Percentiles rank a stretch among this genome's conserved stretches.
These are phyloP conservation scores for Harmothoe impar DNA, from an alignment of 2,888 invertebrate genomes.

Conservation along the genomic window DNA sequence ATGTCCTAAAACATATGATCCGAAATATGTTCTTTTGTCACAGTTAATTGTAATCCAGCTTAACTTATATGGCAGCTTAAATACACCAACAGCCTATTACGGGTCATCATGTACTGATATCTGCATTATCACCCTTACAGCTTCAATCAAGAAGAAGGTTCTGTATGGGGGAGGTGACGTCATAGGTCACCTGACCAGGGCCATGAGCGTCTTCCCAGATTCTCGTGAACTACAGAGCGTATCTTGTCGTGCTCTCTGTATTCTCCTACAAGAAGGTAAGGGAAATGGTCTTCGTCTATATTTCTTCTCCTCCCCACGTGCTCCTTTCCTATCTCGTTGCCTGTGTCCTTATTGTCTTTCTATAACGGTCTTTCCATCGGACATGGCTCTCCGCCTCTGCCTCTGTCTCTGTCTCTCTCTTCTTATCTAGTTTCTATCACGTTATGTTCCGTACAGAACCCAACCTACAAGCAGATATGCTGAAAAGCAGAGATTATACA, in stretches of 20 bases:
- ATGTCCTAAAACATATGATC: too few species aligned
- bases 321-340: too few species aligned
- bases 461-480: slow-evolving; percentile 22
- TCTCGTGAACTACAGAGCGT: not conserved
- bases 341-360: too few species aligned
- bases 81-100: too few species aligned
- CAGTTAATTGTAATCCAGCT: too few species aligned
- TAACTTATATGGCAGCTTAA: too few species aligned
- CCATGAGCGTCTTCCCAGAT: not conserved
- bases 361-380: too few species aligned
- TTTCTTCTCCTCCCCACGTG: not conserved
- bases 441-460: not conserved
- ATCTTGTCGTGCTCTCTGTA: not conserved
- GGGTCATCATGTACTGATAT: not conserved
- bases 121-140: not conserved
- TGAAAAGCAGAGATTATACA: not conserved
- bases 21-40: too few species aligned
- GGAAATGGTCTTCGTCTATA: not conserved
- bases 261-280: not conserved
- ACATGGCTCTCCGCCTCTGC: too few species aligned
- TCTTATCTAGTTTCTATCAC: not conserved
- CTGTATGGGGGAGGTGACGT: not conserved
- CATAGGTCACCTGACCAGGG: not conserved
- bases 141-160: not conserved
- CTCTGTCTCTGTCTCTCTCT: too few species aligned